Conservation (phyloP, 2,797 vertebrate genomes). For the Oryzias dopingdopingensis region DNA sequence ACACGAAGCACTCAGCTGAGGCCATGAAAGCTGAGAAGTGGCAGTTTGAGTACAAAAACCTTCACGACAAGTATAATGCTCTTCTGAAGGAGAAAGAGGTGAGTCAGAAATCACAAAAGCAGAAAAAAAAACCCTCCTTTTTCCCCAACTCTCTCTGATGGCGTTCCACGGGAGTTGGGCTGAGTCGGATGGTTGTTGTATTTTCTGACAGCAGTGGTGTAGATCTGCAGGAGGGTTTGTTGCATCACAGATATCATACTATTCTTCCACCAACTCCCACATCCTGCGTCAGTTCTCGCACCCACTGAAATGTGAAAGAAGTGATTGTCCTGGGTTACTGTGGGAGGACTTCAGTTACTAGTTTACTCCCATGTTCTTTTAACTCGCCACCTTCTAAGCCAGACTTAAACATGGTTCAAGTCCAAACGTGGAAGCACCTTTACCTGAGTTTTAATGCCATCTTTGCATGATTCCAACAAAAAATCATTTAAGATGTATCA, state of each 20-base stretch:
- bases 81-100: constrained; percentile 89
- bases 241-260: constrained; percentile 42
- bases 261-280: constrained; percentile 48
- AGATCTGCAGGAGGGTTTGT: constrained; percentile 20
- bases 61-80: constrained; percentile 85
- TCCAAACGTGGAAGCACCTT: no score
- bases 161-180: background rate
- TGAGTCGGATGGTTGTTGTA: background rate
- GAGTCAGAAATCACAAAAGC: constrained; percentile 15
- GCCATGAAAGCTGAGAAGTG: constrained; percentile 90
- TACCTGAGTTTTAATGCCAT: no score
- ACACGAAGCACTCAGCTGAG: constrained; percentile 82
- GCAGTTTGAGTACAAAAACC: constrained; percentile 89
- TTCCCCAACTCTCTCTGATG: background rate
- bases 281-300: constrained; percentile 41
- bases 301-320: constrained; percentile 45
- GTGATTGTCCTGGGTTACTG: constrained; percentile 38
- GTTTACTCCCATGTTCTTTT: no score
- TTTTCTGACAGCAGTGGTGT: constrained; percentile 1
- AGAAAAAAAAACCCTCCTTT: background rate
- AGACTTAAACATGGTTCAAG: no score
- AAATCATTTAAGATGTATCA: background rate
- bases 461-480: no score
- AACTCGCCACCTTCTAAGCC: no score
- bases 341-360: constrained; percentile 7